Percentiles rank a stretch among this genome's conserved stretches.
Conservation (phyloP, 2,113 vertebrate species). For the Willisornis vidua region DNA sequence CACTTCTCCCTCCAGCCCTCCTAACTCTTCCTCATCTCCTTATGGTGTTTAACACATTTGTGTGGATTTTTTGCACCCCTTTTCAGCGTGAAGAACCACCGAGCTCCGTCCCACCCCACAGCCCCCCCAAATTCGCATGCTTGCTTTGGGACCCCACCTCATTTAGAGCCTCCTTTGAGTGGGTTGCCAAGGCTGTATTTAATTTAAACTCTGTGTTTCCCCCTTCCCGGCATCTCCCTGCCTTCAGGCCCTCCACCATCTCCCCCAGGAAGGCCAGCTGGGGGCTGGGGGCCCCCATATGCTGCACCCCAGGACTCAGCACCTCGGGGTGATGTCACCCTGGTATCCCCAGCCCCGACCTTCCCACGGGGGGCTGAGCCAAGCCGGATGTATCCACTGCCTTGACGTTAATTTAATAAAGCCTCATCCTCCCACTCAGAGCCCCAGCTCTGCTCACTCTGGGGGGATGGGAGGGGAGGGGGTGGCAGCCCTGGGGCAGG, state of each 20-base stretch:
- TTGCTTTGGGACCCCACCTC: background rate
- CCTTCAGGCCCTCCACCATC: background rate
- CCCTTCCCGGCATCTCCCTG: background rate
- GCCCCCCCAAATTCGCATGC: background rate
- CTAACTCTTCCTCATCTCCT: background rate
- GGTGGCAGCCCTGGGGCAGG: background rate
- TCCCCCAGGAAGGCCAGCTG: background rate
- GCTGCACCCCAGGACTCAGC: background rate
- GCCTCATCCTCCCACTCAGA: background rate
- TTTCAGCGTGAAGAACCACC: background rate
- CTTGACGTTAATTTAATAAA: slow-evolving; percentile 46
- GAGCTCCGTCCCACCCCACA: background rate
- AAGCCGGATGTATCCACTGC: background rate
- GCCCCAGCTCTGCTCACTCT: background rate
- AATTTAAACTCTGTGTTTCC: background rate
- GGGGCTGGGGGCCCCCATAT: background rate
- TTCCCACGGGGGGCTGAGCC: fast-evolving
- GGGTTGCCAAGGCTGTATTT: background rate
- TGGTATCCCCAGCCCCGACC: background rate
- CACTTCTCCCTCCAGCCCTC: fast-evolving
- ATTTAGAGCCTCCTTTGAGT: background rate
- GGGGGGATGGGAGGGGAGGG: background rate
- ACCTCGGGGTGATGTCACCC: fast-evolving
- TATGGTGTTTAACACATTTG: background rate
- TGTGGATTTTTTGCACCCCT: slow-evolving; percentile 22